Evolutionary conservation across 1,140 invertebrate species (phyloP).

Genomic region (Nymphalis io): DNA sequence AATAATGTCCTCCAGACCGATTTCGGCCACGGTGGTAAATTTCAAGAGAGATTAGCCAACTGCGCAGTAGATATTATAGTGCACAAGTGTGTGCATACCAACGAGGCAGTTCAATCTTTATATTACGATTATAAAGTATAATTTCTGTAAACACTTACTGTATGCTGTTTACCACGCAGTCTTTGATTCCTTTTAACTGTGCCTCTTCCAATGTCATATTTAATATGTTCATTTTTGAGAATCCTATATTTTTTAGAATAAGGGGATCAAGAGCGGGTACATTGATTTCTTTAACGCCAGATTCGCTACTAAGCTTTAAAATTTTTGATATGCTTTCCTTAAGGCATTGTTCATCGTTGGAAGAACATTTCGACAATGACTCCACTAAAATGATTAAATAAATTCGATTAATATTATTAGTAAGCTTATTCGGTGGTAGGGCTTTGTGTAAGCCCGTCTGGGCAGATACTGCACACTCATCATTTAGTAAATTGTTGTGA

Average conservation of each 20-base stretch:
- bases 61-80: too few relatives aligned
- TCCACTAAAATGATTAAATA: conserved; percentile 11
- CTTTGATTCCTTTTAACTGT: conserved; percentile 29
- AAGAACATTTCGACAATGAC: not conserved
- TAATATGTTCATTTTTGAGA: conserved; percentile 15
- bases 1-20: too few relatives aligned
- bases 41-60: too few relatives aligned
- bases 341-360: conserved; percentile 9
- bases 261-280: conserved; percentile 22
- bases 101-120: conserved; percentile 28
- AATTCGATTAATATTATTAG: not conserved
- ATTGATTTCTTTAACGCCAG: conserved; percentile 13
- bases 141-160: conserved; percentile 36
- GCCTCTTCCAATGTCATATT: conserved; percentile 33
- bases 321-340: conserved; percentile 11
- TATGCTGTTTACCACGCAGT: conserved; percentile 41
- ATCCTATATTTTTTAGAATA: not conserved
- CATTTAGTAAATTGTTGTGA: too few relatives aligned
- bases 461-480: too few relatives aligned
- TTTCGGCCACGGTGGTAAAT: too few relatives aligned
- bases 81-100: too few relatives aligned
- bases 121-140: not conserved
- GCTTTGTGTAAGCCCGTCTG: too few relatives aligned
- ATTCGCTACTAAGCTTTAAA: conserved; percentile 7
- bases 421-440: too few relatives aligned